Evolutionary conservation across 2,888 invertebrate species (phyloP).

Genomic region (Gandaritis pyraliata): DNA sequence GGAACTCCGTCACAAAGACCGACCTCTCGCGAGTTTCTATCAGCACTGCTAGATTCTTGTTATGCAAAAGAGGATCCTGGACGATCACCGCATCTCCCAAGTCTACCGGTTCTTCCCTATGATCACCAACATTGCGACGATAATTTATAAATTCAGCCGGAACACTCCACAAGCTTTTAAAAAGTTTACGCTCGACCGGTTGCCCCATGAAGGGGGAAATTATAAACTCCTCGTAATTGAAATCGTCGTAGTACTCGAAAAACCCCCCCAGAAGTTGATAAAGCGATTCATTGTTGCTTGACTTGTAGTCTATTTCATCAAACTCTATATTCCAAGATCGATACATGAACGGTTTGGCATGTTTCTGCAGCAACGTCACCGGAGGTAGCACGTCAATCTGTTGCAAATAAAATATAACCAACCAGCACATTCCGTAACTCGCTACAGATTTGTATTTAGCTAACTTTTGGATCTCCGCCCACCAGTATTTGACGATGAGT

Average conservation of each 20-base stretch:
- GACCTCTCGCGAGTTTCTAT: background rate
- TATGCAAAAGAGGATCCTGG: slow-evolving; percentile 17
- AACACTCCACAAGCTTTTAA: slow-evolving; percentile 11
- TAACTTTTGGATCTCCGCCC: slow-evolving; percentile 2
- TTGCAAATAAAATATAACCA: slow-evolving; percentile 29
- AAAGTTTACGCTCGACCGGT: slow-evolving; percentile 13
- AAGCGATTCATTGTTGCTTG: slow-evolving; percentile 14
- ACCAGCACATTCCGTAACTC: slow-evolving; percentile 10
- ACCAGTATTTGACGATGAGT: slow-evolving; percentile 17
- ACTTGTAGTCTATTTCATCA: slow-evolving; percentile 17
- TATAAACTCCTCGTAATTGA: slow-evolving; percentile 19
- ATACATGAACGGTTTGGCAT: slow-evolving; percentile 1
- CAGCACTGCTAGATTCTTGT: slow-evolving; percentile 10
- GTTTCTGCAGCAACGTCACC: slow-evolving; percentile 11
- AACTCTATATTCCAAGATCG: slow-evolving; percentile 25
- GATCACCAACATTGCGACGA: slow-evolving; percentile 1
- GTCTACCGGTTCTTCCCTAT: background rate
- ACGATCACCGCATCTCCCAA: slow-evolving; percentile 5
- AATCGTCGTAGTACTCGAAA: slow-evolving; percentile 45
- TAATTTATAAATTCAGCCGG: slow-evolving; percentile 16
- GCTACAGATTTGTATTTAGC: background rate
- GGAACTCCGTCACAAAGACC: slow-evolving; percentile 4
- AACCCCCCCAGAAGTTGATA: slow-evolving; percentile 39
- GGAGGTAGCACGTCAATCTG: slow-evolving; percentile 21
- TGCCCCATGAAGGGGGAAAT: slow-evolving; percentile 13